These are phyloP conservation scores for Drosophila ironensis DNA, from an alignment of 1,140 invertebrate genomes.

Conservation along the genomic window DNA sequence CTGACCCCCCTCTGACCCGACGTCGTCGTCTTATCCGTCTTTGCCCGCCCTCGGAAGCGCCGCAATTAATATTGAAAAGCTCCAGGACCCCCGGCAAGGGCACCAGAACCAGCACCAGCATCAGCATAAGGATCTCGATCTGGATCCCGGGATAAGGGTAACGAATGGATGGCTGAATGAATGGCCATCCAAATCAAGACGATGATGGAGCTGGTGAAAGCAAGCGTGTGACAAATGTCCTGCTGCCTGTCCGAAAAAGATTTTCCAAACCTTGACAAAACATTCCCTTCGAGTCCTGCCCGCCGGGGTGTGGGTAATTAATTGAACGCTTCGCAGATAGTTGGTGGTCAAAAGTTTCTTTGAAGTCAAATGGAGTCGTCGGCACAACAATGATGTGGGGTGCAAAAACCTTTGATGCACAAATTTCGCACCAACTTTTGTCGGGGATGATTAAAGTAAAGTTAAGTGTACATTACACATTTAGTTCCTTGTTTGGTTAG, in stretches of 20 bases:
- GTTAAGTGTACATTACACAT: too few species aligned
- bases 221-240: slow-evolving; percentile 73
- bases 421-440: not conserved
- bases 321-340: slow-evolving; percentile 41
- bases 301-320: slow-evolving; percentile 51
- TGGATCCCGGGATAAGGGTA: slow-evolving; percentile 21
- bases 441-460: not conserved
- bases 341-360: slow-evolving; percentile 2
- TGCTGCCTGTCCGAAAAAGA: slow-evolving; percentile 56
- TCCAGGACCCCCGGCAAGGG: slow-evolving; percentile 23
- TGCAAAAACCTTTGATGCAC: not conserved
- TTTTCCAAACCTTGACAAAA: slow-evolving; percentile 57
- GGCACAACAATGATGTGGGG: not conserved
- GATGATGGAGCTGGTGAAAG: slow-evolving; percentile 73
- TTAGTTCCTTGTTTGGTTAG: not conserved
- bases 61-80: slow-evolving; percentile 77
- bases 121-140: slow-evolving; percentile 20
- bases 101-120: slow-evolving; percentile 23
- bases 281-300: slow-evolving; percentile 19
- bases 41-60: slow-evolving; percentile 30
- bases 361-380: slow-evolving; percentile 13
- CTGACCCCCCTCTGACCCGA: slow-evolving; percentile 40
- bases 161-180: slow-evolving; percentile 29
- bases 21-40: slow-evolving; percentile 20
- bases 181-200: slow-evolving; percentile 48